Base-by-base conservation (phyloP, 2,888 invertebrate genomes). In the Polymixis flavicincta region DNA sequence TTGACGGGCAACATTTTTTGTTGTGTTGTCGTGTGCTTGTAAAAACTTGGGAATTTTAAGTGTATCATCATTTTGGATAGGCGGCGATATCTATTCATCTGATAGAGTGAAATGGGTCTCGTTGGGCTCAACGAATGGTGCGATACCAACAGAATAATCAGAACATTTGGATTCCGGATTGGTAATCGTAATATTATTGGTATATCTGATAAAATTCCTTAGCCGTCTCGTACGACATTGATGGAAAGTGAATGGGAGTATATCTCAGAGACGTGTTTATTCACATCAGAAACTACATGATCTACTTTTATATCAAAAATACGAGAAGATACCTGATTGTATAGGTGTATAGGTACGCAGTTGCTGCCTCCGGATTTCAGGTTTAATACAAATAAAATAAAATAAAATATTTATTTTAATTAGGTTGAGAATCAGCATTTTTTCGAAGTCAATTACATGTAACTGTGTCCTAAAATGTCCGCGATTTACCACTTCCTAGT, bases 1-100 rank as follows among this genome's bases (percentile, higher is more conserved):
- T 89, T 85, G 66, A 14, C n/a, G 45, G 42, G 73, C 79, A 78
- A 72, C 79, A 78, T 85, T 87, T 87, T 88, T 87, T 75, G 59
- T 63, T 66, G n/a, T 65, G 25, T 65, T 61, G 52, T 81, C 45
- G 37, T 71, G 22, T 59, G 48, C 68, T 72, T 76, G 73, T 75
- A 76, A 76, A 68, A 72, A 55, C 42, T 69, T 25, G 63, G 59
- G 81, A 77, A 83, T 83, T 74, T 84, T 66, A 84, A 80, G 71
- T 77, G 77, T 77, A 80, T 65, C 74, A 74, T 80, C n/a, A 67
- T 76, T 60, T 83, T 66, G 3, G 60, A 71, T 61, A 57, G 66
- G 50, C 48, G 32, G 28, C 5, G n/a, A 64, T 83, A 76, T 82
- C 82, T 82, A 65, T 70, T 52, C 25, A 76, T 71, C 73, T 71